phyloP scores from a whole-genome alignment of 23 tunicate genomes.

The Halocynthia roretzi region DNA sequence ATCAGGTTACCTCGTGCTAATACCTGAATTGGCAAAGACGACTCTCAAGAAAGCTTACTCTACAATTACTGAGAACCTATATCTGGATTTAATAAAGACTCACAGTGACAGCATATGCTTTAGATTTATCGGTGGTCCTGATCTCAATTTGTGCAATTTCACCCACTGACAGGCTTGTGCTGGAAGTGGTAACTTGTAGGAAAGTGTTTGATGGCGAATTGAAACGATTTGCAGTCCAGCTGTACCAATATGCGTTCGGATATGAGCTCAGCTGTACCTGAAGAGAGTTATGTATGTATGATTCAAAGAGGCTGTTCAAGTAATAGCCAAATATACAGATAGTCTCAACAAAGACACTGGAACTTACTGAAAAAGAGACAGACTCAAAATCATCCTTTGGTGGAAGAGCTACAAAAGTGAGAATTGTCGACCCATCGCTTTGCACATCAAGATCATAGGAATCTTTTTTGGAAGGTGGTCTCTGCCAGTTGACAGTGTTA shows the following conservation, averaged over 20 bases:
- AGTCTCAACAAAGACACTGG: too few relatives aligned
- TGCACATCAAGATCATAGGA: background rate
- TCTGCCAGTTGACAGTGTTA: background rate
- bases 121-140: conserved; percentile 34
- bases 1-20: conserved; percentile 44
- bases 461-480: background rate
- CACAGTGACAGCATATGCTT: conserved; percentile 34
- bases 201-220: conserved; percentile 60
- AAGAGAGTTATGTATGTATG: background rate
- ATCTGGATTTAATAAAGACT: background rate
- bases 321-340: too few relatives aligned
- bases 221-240: conserved; percentile 37
- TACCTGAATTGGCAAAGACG: background rate
- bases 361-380: too few relatives aligned
- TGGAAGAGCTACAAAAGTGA: background rate
- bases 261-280: background rate
- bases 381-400: too few relatives aligned
- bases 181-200: conserved; percentile 51
- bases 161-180: conserved; percentile 35
- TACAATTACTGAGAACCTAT: too few relatives aligned
- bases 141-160: conserved; percentile 23
- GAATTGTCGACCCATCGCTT: conserved; percentile 6
- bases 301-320: background rate
- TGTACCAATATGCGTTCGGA: background rate
- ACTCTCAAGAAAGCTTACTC: too few relatives aligned